Evolutionary conservation across 2,797 vertebrate genomes (phyloP), one percentile per base, ranked within the genome.

Genomic region (Lagodon rhomboides): DNA sequence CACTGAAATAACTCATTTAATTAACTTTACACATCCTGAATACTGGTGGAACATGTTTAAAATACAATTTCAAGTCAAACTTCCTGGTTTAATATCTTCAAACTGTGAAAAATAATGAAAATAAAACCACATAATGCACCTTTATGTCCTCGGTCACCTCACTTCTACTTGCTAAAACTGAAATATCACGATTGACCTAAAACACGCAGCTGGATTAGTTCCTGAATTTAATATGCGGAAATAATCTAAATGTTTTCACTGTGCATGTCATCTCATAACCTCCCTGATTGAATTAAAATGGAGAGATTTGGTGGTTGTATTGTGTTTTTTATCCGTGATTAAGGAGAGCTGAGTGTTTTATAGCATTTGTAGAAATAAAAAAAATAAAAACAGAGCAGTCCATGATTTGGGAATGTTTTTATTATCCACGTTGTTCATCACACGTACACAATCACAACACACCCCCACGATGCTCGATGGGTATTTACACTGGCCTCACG

Each of bases 171-270:
- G 44, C 44, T 46, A 5, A 16, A 63, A 34, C 17, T 79, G 46
- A 71, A 78, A 85, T 38, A 46, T 71, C 9, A 82, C 83, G 60
- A 71, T n/a, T 82, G 80, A 88, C 85, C 87, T 4, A 16, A 62
- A 79, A 82, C 41, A 16, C 44, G 54, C 59, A 66, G 58, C 64
- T 84, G 90, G 92, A 93, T 94, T 92, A 93, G 60, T 71, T 67
- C 38, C 61, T 74, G 76, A 68, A 63, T 90, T 79, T 87, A 87
- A 87, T 87, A 80, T 61, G 50, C 53, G 66, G 75, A 74, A 82
- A 87, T 75, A 77, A 69, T 83, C 49, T 79, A 38, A 38, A 12
- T 83, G 61, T 80, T 67, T 69, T 9, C 25, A 41, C 44, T 12
- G 49, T 47, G 30, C 30, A 44, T 59, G 46, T 50, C 72, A 80